Percentiles rank a stretch among this genome's conserved stretches.
Conservation (phyloP, 1,140 invertebrate genomes). For the Drosophila ficusphila region DNA sequence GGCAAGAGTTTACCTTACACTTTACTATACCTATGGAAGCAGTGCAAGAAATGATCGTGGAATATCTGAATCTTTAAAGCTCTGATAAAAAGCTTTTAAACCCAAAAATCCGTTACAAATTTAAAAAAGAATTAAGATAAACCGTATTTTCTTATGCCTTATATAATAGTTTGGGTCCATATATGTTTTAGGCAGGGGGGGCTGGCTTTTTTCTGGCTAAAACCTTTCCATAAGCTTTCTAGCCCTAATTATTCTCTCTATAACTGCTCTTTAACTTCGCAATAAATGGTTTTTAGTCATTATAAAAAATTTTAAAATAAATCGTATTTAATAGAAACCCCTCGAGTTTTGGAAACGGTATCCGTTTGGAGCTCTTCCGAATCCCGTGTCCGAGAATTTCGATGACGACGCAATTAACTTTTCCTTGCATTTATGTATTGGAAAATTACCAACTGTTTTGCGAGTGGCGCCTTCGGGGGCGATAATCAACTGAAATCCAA, state of each 20-base stretch:
- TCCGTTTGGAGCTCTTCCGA: neutral
- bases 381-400: neutral
- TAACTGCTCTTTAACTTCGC: too few relatives aligned
- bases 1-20: neutral
- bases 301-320: neutral
- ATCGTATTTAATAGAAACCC: neutral
- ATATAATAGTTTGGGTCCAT: too few relatives aligned
- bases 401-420: neutral
- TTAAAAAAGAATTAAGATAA: neutral
- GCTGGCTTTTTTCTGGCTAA: too few relatives aligned
- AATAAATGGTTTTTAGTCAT: too few relatives aligned
- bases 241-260: too few relatives aligned
- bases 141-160: too few relatives aligned
- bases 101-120: neutral
- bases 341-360: too few relatives aligned
- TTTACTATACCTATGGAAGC: neutral
- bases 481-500: constrained; percentile 38
- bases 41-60: neutral
- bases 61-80: too few relatives aligned
- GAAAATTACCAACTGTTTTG: constrained; percentile 32
- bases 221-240: too few relatives aligned
- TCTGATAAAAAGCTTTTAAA: neutral
- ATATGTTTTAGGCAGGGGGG: too few relatives aligned
- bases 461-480: constrained; percentile 18
- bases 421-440: neutral